Evolutionary conservation across 2,797 vertebrate species (phyloP), one percentile per base, ranked within the genome.

Genomic region (Arrhamphus sclerolepis): DNA sequence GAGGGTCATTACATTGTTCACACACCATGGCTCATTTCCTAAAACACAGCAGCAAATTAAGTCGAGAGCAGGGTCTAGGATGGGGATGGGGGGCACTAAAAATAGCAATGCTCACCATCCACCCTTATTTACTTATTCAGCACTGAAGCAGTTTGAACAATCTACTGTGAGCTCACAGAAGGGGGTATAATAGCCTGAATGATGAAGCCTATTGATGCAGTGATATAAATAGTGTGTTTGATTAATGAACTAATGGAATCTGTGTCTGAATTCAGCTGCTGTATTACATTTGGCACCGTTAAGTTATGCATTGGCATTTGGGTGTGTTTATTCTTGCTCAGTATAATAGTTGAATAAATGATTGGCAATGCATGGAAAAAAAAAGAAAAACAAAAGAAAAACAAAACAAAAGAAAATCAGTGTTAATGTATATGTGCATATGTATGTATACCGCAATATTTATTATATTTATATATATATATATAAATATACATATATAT

Each of bases 1-100:
- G 80, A 88, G 86, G 84, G 87, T 88, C 88, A 89, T 90, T 90
- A 90, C 78, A 83, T 78, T 87, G 82, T 89, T 89, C 90, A 82
- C 87, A 88, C 89, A 87, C 79, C 74, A 71, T 59, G 16, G 78
- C 85, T 87, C 85, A 82, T 90, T 90, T 89, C 87, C 86, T 87
- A 87, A 91, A 91, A 90, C 86, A 88, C 84, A 84, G 82, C 81
- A 71, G 82, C 84, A 85, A 89, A 88, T 89, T 84, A 87, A 84
- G 80, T 78, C 53, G 75, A 78, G 76, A 78, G 71, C 81, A 62
- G 54, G 44, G 66, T 46, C 21, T 11, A 28, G 29, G 28, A 31
- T 41, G 56, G 24, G 24, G 24, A 6, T 2, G 54, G 41, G 20
- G 46, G 11, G 19, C 2, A 0, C 85, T 90, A 88, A 83, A 89